A percentile compares a stretch with the other conserved stretches of the same genome.
phyloP scores from a whole-genome alignment of 2,113 vertebrate species.

The Nyctereutes procyonoides region DNA sequence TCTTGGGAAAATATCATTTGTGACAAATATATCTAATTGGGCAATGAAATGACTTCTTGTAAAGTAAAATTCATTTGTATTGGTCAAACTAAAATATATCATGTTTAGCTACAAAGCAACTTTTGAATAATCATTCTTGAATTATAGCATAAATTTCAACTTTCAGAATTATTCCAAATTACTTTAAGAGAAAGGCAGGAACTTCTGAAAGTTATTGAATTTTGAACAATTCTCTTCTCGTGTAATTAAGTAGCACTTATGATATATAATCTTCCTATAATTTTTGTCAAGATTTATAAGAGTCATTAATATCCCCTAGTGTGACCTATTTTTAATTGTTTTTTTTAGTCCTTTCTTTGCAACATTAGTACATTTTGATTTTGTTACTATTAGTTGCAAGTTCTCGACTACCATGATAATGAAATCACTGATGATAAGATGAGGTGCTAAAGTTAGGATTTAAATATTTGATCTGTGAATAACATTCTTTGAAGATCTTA shows the following conservation, averaged over 20 bases:
- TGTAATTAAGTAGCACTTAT: neutral
- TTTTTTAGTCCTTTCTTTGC: neutral
- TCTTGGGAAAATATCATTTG: neutral
- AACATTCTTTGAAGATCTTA: neutral
- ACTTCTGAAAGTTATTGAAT: neutral
- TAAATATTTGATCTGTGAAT: neutral
- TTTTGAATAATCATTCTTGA: neutral
- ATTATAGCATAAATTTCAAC: neutral
- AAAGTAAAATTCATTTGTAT: neutral
- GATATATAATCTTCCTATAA: neutral
- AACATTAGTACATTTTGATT: constrained; percentile 17
- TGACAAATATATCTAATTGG: neutral
- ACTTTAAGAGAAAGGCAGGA: neutral
- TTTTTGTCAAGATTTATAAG: neutral
- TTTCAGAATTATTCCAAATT: constrained; percentile 14
- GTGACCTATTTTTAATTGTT: constrained; percentile 16
- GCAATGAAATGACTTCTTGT: neutral
- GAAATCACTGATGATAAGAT: neutral
- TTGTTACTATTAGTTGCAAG: neutral
- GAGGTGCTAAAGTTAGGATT: neutral
- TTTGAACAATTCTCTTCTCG: neutral
- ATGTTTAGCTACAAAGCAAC: neutral
- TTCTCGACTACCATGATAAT: neutral
- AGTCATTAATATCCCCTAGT: neutral
- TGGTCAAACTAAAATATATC: neutral